phyloP scores from a whole-genome alignment of 2,113 vertebrate species.

The Scatophagus argus region DNA sequence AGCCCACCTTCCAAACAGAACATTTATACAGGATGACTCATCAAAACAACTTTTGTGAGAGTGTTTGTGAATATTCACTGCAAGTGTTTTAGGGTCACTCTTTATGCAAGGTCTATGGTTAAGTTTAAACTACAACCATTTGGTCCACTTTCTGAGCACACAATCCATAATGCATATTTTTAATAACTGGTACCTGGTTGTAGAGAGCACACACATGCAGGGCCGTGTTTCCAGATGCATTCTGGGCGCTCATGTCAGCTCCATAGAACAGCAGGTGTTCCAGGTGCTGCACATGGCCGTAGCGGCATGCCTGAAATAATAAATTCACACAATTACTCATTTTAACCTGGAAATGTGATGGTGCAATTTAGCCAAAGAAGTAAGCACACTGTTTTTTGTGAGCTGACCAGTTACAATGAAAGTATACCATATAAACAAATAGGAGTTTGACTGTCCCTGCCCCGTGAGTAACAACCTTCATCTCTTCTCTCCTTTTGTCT shows the following conservation, averaged over 20 bases:
- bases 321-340: conserved; percentile 27
- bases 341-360: neutral
- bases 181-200: conserved; percentile 88
- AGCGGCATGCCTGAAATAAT: conserved; percentile 90
- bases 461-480: conserved; percentile 40
- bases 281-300: conserved; percentile 96
- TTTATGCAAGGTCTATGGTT: neutral
- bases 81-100: neutral
- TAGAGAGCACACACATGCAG: conserved; percentile 96
- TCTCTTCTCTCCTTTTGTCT: conserved; percentile 21
- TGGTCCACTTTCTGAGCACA: neutral
- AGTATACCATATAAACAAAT: neutral
- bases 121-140: neutral
- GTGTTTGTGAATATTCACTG: neutral
- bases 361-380: neutral
- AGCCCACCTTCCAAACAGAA: neutral
- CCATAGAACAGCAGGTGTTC: conserved; percentile 98
- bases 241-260: conserved; percentile 94
- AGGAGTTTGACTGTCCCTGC: neutral
- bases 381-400: neutral
- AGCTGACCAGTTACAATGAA: conserved; percentile 2
- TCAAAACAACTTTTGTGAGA: neutral
- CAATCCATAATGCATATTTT: neutral
- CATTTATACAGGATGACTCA: neutral
- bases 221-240: conserved; percentile 96